phyloP scores from a whole-genome alignment of 92 coral and sea anemone genomes.

The Virgularia gustaviana region DNA sequence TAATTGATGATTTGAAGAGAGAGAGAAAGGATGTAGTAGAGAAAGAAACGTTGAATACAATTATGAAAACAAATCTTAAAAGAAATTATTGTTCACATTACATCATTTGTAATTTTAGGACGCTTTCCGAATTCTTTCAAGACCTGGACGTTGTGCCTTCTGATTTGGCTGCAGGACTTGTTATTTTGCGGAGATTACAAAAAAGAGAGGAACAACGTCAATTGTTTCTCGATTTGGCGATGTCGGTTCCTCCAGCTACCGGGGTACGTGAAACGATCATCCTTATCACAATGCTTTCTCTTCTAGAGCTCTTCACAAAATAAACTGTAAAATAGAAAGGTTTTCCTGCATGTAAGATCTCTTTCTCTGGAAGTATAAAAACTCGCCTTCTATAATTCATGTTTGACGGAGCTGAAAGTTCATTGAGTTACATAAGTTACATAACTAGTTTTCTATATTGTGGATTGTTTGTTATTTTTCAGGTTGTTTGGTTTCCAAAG shows the following conservation, averaged over 20 bases:
- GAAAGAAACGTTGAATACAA: no score
- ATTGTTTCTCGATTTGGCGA: constrained; percentile 22
- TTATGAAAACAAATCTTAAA: not conserved
- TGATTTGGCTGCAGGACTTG: constrained; percentile 95
- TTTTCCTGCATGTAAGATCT: no score
- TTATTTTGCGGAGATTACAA: constrained; percentile 74
- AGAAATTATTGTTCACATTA: not conserved
- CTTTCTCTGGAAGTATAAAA: no score
- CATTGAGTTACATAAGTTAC: no score
- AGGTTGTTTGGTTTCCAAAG: no score
- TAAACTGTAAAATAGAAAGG: no score
- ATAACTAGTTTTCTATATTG: no score
- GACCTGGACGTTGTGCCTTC: constrained; percentile 93
- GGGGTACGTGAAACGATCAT: not conserved
- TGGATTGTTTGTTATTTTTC: no score
- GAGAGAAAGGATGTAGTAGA: no score
- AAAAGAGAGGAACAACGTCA: constrained; percentile 70
- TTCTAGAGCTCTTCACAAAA: no score
- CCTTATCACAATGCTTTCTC: no score
- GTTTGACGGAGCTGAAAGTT: not conserved
- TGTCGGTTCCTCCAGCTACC: not conserved
- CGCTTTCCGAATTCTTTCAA: constrained; percentile 83
- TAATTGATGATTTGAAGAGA: no score
- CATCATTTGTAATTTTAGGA: constrained; percentile 45
- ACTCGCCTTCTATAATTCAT: not conserved